Base-by-base conservation (phyloP, 2,888 invertebrate species). In the Acrobasis consociella region DNA sequence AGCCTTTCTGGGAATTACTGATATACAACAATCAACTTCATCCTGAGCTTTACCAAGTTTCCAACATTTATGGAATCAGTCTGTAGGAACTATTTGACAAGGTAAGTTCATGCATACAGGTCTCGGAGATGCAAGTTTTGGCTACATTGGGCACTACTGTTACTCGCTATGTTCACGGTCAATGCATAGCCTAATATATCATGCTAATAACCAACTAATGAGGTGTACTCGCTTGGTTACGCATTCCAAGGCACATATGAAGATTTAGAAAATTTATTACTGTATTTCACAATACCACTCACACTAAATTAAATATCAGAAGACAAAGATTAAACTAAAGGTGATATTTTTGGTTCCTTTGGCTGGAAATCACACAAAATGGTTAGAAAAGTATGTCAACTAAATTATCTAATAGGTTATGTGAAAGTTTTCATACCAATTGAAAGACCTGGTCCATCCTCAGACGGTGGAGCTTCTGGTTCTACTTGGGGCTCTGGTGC, bases 351-450 rank as follows among this genome's bases (percentile, higher is more conserved):
- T 17, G 42, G 17, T 2, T 42, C 8, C 7, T 15, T 42, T 17
- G 7, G 55, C 42, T 17, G 22, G 1, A 16, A 22, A 56, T 42
- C 17, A 13, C 11, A n/a, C 46, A 42, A 56, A 42, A 56, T 56
- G 31, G 49, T 49, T 37, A 49, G 15, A 16, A 66, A 79, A 76
- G 76, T 81, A 74, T 81, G 84, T 83, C 84, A 51, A 77, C 80
- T 77, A 83, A 80, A 77, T 76, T 76, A 76, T 73, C 75, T 73
- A 72, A 68, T 78, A 86, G 86, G 86, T 87, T 87, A 87, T 82
- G 86, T 85, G 81, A 86, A 85, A 83, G 80, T 83, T 79, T 75
- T 66, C 67, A 74, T 80, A 85, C 87, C 85, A 79, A 81, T 76
- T 59, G 70, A 60, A 50, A 73, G 64, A 61, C 70, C 67, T 56